Percentiles rank a stretch among this genome's conserved stretches.
phyloP scores from a whole-genome alignment of 2,797 vertebrate genomes.

The Myripristis jacobus region DNA sequence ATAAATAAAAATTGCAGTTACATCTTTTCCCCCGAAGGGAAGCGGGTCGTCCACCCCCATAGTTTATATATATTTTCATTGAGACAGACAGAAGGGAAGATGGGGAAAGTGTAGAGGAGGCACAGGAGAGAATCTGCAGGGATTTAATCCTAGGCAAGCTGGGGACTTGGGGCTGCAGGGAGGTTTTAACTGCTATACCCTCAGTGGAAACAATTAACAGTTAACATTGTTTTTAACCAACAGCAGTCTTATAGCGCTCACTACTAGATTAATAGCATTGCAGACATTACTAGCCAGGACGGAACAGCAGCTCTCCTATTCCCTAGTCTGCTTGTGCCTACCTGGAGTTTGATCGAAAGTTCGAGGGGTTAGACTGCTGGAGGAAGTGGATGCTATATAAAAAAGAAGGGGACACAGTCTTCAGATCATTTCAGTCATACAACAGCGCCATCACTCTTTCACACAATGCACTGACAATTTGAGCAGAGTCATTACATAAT shows the following conservation, averaged over 20 bases:
- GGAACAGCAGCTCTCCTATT: background rate
- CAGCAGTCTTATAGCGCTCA: background rate
- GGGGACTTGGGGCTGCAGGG: conserved; percentile 15
- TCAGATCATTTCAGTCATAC: conserved; percentile 41
- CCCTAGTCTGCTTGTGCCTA: conserved; percentile 35
- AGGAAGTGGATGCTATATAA: conserved; percentile 44
- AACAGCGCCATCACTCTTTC: conserved; percentile 58
- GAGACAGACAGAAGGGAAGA: conserved; percentile 19
- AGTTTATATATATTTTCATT: conserved; percentile 4
- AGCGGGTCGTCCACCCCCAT: conserved; percentile 4
- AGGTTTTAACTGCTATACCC: conserved; percentile 31
- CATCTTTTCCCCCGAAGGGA: conserved; percentile 7
- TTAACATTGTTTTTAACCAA: conserved; percentile 27
- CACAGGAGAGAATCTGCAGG: conserved; percentile 5
- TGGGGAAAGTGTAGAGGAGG: background rate
- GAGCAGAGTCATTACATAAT: conserved; percentile 72
- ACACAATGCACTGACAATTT: conserved; percentile 43
- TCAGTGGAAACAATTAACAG: conserved; percentile 33
- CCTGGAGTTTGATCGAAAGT: conserved; percentile 50
- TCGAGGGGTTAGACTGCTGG: conserved; percentile 34
- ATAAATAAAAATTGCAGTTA: too few species aligned
- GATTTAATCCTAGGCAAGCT: conserved; percentile 21
- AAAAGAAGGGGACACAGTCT: conserved; percentile 18
- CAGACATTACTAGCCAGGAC: conserved; percentile 8
- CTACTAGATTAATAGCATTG: conserved; percentile 15